Evolutionary conservation across 2,113 vertebrate genomes (phyloP), one percentile per base, ranked within the genome.

Genomic region (Lophius piscatorius): DNA sequence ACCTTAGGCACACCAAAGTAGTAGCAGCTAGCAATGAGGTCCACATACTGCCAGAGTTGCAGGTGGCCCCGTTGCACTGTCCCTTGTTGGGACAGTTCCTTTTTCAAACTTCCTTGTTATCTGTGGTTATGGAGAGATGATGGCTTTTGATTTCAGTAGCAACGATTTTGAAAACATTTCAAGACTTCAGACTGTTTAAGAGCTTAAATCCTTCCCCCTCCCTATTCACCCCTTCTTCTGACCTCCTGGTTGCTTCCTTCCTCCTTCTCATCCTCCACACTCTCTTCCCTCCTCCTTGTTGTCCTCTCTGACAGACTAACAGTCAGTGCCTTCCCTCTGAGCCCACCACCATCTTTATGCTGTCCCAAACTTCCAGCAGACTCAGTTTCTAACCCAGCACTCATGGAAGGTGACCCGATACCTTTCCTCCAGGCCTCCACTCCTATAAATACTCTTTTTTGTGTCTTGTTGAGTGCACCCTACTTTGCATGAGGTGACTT

Each of bases 311-410:
- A 70, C 88, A 98, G 96, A 92, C 90, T 81, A 94, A 94, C 91
- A 95, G 92, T 76, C 93, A 92, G 88, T 94, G 94, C 92, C 94
- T 98, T 92, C 93, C 94, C 91, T 93, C 94, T 52, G 95, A 98
- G 90, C 97, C 96, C 90, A 95, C 97, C 89, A 96, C 96, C 95
- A 94, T 99, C 93, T 99, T 99, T 94, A 98, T 99, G 96, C 95
- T 99, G 88, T 98, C 97, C 87, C 96, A 98, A 94, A 98, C 96
- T 91, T 94, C 97, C 91, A 96, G 94, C 94, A 93, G 94, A 94
- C 92, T 99, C 87, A 96, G 93, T 97, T 97, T 97, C 94, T 99
- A 84, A 92, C 70, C 80, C 74, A 17, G 45, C 59, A 70, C 69
- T 61, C 58, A 62, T 48, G 86, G 94, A n/a, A 98, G 97, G 96